Evolutionary conservation across 1,140 invertebrate species (phyloP), one percentile per base, ranked within the genome.

Genomic region (Chrysoperla carnea): DNA sequence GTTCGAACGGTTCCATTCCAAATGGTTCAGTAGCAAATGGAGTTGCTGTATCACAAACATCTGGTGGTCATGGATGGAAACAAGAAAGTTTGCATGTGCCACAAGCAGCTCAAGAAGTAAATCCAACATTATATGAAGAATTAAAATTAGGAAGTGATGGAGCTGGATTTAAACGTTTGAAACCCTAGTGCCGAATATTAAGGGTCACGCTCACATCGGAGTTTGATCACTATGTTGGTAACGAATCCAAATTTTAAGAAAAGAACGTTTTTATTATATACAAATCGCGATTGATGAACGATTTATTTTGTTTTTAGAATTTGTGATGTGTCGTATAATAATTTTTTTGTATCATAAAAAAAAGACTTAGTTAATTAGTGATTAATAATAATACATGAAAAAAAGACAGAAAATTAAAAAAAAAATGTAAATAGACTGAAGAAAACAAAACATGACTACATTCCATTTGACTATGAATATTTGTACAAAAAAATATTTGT

Each of bases 71-170:
- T 39, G 63, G 61, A 6, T 63, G 61, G 61, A 61, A 61, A 45
- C 61, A 61, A 42, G 61, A 62, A 46, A 49, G 52, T 11, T 47
- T 61, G 9, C 58, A 61, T 42, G 59, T 61, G 27, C 58, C 59
- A 8, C 8, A 12, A 11, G 46, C 52, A 29, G 53, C 60, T 11
- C 61, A 68, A 47, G 78, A 83, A 66, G 76, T 81, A 11, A 72
- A 79, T 52, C 79, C 80, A 27, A 75, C 78, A 35, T 62, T 82
- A 43, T 82, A 82, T 58, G 79, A 84, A 65, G 79, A 83, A 63
- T 65, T 84, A 51, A 80, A 81, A 64, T 67, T 84, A 47, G 80
- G 81, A 28, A 76, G 79, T 52, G 77, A 82, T 58, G 79, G 80
- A 42, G 79, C 72, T 39, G 80, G 80, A 49, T 84, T 84, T 64